Evolutionary conservation across 2,113 vertebrate genomes (phyloP).

Genomic region (Scortum barcoo): DNA sequence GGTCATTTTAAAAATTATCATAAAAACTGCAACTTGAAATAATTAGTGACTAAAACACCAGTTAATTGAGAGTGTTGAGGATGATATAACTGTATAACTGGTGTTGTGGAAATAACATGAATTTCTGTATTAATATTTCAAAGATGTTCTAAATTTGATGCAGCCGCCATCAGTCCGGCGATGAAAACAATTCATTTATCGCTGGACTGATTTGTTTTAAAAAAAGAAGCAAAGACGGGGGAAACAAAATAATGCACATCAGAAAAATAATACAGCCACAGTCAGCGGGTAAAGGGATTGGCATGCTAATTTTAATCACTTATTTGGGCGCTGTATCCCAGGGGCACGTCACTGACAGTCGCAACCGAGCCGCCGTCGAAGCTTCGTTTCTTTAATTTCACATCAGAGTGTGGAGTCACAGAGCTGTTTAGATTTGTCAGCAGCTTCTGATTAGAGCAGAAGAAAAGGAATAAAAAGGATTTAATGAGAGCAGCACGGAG

Average conservation of each 20-base stretch:
- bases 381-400: conserved; percentile 47
- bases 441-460: conserved; percentile 38
- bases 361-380: conserved; percentile 21
- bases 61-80: too few relatives aligned
- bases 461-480: conserved; percentile 17
- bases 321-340: conserved; percentile 26
- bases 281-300: neutral
- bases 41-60: neutral
- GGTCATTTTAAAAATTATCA: too few relatives aligned
- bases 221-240: neutral
- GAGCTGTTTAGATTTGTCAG: conserved; percentile 36
- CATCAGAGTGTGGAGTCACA: conserved; percentile 48
- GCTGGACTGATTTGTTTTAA: neutral
- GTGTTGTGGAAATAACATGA: too few relatives aligned
- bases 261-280: neutral
- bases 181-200: neutral
- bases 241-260: conserved; percentile 9
- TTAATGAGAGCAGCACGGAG: conserved; percentile 17
- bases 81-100: too few relatives aligned
- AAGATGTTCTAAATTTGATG: neutral
- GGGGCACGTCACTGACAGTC: conserved; percentile 24
- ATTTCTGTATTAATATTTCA: neutral
- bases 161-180: neutral
- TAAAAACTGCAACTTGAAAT: neutral
- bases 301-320: conserved; percentile 43